These are phyloP conservation scores for Geopemphigus sp. DNA, from an alignment of 1,140 invertebrate genomes.

Conservation along the genomic window DNA sequence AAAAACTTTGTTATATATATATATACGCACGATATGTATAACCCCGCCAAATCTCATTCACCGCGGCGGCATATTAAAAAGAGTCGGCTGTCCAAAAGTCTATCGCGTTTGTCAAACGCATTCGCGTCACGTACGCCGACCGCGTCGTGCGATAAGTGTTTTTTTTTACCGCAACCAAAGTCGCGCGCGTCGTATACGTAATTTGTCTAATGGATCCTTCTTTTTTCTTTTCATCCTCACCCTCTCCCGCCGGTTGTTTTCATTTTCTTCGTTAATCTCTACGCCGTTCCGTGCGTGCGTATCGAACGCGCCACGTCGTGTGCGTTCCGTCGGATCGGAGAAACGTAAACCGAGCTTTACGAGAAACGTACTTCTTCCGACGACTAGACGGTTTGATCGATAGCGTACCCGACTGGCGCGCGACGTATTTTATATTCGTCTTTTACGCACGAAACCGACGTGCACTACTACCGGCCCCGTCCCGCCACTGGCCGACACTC, in stretches of 20 bases:
- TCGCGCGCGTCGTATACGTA: neutral
- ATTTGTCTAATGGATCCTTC: slow-evolving; percentile 15
- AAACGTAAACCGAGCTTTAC: neutral
- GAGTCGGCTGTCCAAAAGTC: neutral
- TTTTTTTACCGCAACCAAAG: neutral
- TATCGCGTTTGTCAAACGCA: slow-evolving; percentile 1
- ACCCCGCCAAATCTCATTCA: no score
- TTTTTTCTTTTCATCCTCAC: neutral
- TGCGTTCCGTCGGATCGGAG: no score
- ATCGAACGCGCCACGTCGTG: neutral
- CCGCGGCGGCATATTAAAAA: no score
- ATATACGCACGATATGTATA: no score
- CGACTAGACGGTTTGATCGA: neutral
- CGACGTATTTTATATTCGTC: neutral
- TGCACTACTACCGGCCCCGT: neutral
- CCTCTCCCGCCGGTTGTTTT: neutral
- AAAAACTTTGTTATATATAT: no score
- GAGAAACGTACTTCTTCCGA: neutral
- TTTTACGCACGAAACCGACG: neutral
- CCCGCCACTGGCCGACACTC: no score
- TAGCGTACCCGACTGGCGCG: neutral
- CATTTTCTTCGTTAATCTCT: neutral
- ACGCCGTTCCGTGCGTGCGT: slow-evolving; percentile 3
- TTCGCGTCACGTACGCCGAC: neutral
- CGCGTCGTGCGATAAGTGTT: slow-evolving; percentile 1